phyloP scores from a whole-genome alignment of 1,140 invertebrate genomes.

The Atta cephalotes region DNA sequence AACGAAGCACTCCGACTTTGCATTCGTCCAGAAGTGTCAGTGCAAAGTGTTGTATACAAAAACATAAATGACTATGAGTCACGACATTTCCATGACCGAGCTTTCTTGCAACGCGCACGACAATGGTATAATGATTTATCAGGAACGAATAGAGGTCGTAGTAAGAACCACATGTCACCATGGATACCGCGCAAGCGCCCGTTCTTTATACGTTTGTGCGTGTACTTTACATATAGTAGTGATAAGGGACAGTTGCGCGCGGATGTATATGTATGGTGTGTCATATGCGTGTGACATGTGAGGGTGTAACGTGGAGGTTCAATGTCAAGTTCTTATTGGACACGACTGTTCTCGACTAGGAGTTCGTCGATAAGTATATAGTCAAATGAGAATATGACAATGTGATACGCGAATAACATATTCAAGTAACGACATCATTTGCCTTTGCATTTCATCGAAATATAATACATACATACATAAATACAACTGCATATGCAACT shows the following conservation, averaged over 20 bases:
- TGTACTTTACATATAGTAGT: constrained; percentile 59
- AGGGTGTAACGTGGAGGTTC: constrained; percentile 53
- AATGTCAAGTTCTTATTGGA: constrained; percentile 73
- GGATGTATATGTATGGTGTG: background rate
- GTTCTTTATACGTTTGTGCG: constrained; percentile 19
- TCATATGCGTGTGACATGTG: background rate
- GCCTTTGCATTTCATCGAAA: background rate
- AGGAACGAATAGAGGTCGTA: constrained; percentile 72
- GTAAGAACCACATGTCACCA: constrained; percentile 65
- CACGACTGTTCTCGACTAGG: constrained; percentile 29
- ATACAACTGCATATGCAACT: background rate
- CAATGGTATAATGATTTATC: constrained; percentile 69
- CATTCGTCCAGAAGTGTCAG: background rate
- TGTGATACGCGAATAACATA: background rate
- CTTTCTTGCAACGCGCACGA: constrained; percentile 52
- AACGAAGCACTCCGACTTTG: background rate
- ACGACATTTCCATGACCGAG: constrained; percentile 14
- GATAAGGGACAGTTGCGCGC: constrained; percentile 30
- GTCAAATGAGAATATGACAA: background rate
- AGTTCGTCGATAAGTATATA: constrained; percentile 1
- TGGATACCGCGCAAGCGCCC: constrained; percentile 69
- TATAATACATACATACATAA: background rate
- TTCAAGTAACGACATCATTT: constrained; percentile 9
- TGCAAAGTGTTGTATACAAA: background rate
- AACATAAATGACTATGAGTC: constrained; percentile 25